phyloP scores from a whole-genome alignment of 64 coral and sea anemone species.

The Pocillopora damicornis region DNA sequence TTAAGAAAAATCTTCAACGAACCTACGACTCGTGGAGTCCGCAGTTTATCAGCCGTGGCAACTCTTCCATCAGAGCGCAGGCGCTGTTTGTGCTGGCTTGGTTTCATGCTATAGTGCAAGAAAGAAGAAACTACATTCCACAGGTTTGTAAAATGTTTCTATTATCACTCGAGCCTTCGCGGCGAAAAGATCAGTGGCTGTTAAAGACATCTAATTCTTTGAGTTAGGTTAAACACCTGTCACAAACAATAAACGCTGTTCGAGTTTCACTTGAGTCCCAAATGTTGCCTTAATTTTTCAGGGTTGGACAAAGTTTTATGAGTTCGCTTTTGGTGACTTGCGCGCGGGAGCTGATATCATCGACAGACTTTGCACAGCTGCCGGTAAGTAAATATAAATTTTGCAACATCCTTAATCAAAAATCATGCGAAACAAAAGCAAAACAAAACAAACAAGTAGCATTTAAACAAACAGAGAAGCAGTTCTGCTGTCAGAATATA shows the following conservation, averaged over 20 bases:
- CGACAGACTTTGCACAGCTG: constrained; percentile 79
- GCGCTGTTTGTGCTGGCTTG: constrained; percentile 93
- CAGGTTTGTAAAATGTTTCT: constrained; percentile 57
- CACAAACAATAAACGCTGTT: no score
- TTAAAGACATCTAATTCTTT: no score
- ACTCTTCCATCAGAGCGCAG: constrained; percentile 92
- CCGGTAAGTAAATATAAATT: constrained; percentile 47
- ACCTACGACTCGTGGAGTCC: constrained; percentile 96
- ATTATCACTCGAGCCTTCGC: background rate
- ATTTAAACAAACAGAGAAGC: background rate
- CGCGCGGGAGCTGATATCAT: constrained; percentile 95
- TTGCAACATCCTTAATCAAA: no score
- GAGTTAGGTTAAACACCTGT: no score
- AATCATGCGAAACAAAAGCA: background rate
- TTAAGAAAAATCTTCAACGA: constrained; percentile 95
- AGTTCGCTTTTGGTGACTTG: constrained; percentile 90
- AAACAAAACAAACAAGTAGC: background rate
- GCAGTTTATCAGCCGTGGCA: constrained; percentile 81
- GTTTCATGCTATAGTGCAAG: constrained; percentile 97
- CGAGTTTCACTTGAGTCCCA: no score
- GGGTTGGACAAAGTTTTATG: constrained; percentile 99
- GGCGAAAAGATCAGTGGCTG: no score
- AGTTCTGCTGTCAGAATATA: no score
- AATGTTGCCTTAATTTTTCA: constrained; percentile 23
- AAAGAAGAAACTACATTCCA: constrained; percentile 96